Evolutionary conservation across 1,140 invertebrate genomes (phyloP).

Genomic region (Drosophila saltans): DNA sequence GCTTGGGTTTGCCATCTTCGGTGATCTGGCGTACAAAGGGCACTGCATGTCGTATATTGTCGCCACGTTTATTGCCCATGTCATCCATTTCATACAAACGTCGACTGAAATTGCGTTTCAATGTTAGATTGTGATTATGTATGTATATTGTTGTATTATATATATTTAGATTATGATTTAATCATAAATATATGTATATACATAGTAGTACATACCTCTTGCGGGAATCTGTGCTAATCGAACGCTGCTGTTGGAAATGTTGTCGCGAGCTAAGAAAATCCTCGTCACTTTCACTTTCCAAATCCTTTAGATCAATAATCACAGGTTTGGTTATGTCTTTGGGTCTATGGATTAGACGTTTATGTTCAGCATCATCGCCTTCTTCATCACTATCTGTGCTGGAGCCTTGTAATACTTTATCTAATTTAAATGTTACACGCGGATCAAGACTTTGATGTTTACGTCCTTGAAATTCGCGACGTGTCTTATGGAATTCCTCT

Average conservation of each 20-base stretch:
- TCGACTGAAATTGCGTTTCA: conserved; percentile 62
- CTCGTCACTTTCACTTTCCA: conserved; percentile 82
- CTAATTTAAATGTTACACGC: conserved; percentile 78
- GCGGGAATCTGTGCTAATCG: conserved; percentile 81
- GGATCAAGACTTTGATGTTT: conserved; percentile 83
- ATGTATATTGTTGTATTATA: too few species aligned
- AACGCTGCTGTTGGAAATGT: conserved; percentile 78
- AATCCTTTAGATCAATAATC: conserved; percentile 82
- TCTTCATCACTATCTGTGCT: conserved; percentile 81
- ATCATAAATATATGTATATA: too few species aligned
- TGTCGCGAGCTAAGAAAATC: conserved; percentile 71
- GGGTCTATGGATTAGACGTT: conserved; percentile 74
- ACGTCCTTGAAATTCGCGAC: conserved; percentile 79
- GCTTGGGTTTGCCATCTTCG: conserved; percentile 83
- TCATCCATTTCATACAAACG: conserved; percentile 86
- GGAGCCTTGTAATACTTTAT: conserved; percentile 76
- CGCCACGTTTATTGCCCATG: conserved; percentile 84
- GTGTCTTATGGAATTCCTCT: conserved; percentile 79
- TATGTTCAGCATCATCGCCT: conserved; percentile 78
- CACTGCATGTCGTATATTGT: conserved; percentile 85
- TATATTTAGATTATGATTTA: neutral
- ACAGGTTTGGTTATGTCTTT: conserved; percentile 83
- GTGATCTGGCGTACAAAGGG: conserved; percentile 85
- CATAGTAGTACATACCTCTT: conserved; percentile 72
- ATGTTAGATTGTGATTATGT: conserved; percentile 15